Percentiles rank a stretch among this genome's conserved stretches.
Evolutionary conservation across 2,888 invertebrate species (phyloP).

Genomic region (Girardia tigrina): DNA sequence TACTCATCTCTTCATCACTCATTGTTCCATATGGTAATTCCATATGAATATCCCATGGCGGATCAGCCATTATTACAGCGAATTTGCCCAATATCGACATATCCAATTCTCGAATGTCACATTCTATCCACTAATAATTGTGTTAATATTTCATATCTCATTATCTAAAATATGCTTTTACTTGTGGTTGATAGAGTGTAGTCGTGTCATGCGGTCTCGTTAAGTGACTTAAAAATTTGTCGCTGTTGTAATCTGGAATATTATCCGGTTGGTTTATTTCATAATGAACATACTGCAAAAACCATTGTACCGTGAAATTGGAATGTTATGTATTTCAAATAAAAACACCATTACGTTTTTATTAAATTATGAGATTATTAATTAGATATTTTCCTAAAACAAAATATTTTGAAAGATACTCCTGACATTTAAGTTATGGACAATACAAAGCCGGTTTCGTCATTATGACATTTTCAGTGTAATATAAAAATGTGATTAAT

Average conservation of each 20-base stretch:
- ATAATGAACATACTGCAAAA: constrained; percentile 55
- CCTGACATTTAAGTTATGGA: too few relatives aligned
- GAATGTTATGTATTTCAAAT: too few relatives aligned
- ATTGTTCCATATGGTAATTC: constrained; percentile 93
- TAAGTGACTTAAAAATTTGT: not conserved
- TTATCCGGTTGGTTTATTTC: constrained; percentile 62
- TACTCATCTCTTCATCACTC: constrained; percentile 95
- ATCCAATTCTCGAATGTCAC: constrained; percentile 76
- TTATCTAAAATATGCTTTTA: too few relatives aligned
- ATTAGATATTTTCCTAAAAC: too few relatives aligned
- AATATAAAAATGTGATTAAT: too few relatives aligned
- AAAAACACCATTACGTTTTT: too few relatives aligned
- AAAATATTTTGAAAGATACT: too few relatives aligned
- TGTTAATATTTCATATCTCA: not conserved
- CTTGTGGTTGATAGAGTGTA: constrained; percentile 21
- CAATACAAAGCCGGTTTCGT: too few relatives aligned
- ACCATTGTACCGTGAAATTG: too few relatives aligned
- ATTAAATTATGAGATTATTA: too few relatives aligned
- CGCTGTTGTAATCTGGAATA: not conserved
- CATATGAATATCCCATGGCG: constrained; percentile 99
- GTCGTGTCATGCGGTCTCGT: not conserved
- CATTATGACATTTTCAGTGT: too few relatives aligned
- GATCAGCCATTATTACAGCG: constrained; percentile 86
- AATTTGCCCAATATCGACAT: constrained; percentile 86
- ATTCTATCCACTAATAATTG: constrained; percentile 74